Evolutionary conservation across 2,888 invertebrate species (phyloP), one percentile per base, ranked within the genome.

Genomic region (Brassicogethes aeneus): DNA sequence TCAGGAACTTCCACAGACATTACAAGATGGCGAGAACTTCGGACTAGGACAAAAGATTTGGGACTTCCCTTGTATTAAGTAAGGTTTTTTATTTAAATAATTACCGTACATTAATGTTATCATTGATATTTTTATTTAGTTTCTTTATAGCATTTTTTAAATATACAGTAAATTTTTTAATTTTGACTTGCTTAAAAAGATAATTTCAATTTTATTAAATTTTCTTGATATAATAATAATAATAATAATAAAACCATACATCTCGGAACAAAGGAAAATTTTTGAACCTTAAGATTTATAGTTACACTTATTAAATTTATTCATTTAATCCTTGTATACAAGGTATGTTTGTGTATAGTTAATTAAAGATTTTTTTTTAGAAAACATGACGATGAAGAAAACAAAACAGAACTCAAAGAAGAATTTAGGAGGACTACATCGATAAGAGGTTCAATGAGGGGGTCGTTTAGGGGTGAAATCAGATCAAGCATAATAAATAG

Each of bases 21-120:
- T 92, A 5, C 80, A 79, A 46, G 91, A 92, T 60, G 91, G 91
- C 8, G 90, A 91, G 69, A 76, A 84, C 55, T 91, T 91, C 55
- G 91, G 90, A 2, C 75, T 73, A 42, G 76, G 84, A 43, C 90
- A 90, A 65, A 77, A 73, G 48, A 80, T 90, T 56, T 85, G 85
- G 78, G 87, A 90, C 48, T 82, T 82, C 55, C 90, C 88, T 30
- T 89, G 86, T 55, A 72, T 78, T 53, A 73, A 77, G 79, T 82
- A 66, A 66, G 68, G n/a, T n/a, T n/a, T n/a, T n/a, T n/a, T n/a
- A n/a, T n/a, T n/a, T n/a, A n/a, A n/a, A n/a, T n/a, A n/a, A n/a
- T n/a, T n/a, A n/a, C n/a, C n/a, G n/a, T n/a, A n/a, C n/a, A n/a
- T n/a, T n/a, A n/a, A n/a, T n/a, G n/a, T n/a, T n/a, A n/a, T n/a